phyloP scores from a whole-genome alignment of 2,888 invertebrate genomes.

The Leuctra nigra region DNA sequence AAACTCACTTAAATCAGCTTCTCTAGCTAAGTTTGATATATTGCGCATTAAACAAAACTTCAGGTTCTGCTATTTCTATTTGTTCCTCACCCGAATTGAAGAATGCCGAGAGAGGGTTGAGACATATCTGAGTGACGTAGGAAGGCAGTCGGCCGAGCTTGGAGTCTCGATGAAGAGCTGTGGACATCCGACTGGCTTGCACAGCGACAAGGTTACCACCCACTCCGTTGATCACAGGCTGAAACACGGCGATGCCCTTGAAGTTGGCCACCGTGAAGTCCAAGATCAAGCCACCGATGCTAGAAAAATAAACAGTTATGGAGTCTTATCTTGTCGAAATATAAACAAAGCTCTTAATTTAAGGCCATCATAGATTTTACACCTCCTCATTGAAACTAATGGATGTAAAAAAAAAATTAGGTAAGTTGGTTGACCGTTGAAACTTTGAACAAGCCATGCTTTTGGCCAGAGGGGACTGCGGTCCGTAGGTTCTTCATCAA shows the following conservation, averaged over 20 bases:
- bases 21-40: no score
- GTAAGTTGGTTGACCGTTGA: no score
- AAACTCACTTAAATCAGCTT: no score
- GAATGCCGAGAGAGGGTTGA: conserved; percentile 49
- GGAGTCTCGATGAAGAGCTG: conserved; percentile 62
- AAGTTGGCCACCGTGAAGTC: conserved; percentile 78
- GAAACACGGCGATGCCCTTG: conserved; percentile 85
- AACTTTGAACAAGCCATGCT: no score
- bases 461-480: no score
- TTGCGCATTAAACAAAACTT: no score
- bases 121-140: conserved; percentile 41
- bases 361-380: no score
- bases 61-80: no score
- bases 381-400: no score
- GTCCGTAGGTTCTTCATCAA: no score
- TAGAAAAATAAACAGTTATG: conserved; percentile 36
- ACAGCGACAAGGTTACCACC: conserved; percentile 90
- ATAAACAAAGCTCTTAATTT: no score
- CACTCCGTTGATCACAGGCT: conserved; percentile 87
- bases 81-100: no score
- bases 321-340: background rate
- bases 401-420: background rate
- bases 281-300: conserved; percentile 80
- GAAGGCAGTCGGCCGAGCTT: conserved; percentile 46
- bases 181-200: conserved; percentile 83